Evolutionary conservation across 2,113 vertebrate species (phyloP), one percentile per base, ranked within the genome.

Genomic region (Neoarius graeffei): DNA sequence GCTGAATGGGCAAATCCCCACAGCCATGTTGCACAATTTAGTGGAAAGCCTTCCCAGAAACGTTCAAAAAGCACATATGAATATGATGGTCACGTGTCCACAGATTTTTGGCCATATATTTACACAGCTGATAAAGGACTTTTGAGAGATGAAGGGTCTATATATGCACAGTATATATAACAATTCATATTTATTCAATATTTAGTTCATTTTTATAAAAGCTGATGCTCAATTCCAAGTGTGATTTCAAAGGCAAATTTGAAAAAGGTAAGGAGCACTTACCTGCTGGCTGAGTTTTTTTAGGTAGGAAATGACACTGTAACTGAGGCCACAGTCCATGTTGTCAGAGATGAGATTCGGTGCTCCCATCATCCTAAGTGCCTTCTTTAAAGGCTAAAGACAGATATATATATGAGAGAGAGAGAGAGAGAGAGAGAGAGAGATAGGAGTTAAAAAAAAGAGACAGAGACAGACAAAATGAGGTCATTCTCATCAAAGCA

Each of bases 231-330:
- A 73, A 42, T 42, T 35, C 69, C 15, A 25, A 25, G 42, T 76
- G 4, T 50, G 73, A 52, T 52, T 85, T 60, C 7, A 50, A n/a
- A 62, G 4, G 25, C 20, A 76, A 62, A 76, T 27, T 27, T 35
- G 35, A 35, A 35, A 60, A 0, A 77, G 56, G 35, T 35, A 35
- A 35, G 23, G 23, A 62, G 35, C 5, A 7, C 81, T 87, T 35
- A 99, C 98, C 98, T 99, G 98, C 86, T 99, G 98, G 94, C 98
- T 99, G 93, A 99, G 96, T 91, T 99, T 99, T 94, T 99, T 99
- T 94, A 99, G 96, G 95, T 99, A 99, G 90, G 98, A 98, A 92
- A 99, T 97, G 87, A 99, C 97, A 88, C 97, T 99, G 95, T 99
- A 99, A 93, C 98, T 99, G 93, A 99, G 96, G 66, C 98, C 98